Percentiles rank a stretch among this genome's conserved stretches.
Evolutionary conservation across 2,113 vertebrate genomes (phyloP).

Genomic region (Ibidorhyncha struthersii): DNA sequence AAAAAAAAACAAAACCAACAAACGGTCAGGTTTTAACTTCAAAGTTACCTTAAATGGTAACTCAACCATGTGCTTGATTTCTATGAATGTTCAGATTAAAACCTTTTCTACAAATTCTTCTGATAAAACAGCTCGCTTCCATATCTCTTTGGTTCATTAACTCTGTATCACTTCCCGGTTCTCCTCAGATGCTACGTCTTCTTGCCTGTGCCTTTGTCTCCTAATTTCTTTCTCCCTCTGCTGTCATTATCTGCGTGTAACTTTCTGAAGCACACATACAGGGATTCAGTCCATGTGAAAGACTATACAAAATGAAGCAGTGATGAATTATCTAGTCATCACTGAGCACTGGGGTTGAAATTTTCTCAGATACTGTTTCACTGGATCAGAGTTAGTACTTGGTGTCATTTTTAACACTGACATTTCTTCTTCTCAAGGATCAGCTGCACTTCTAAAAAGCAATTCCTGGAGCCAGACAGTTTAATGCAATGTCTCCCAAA

Average conservation of each 20-base stretch:
- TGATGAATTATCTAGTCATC: constrained; percentile 9
- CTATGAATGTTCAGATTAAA: not conserved
- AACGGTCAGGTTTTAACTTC: not conserved
- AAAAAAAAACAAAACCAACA: not conserved
- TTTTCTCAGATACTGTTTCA: constrained; percentile 34
- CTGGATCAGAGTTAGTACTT: not conserved
- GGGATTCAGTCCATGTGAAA: not conserved
- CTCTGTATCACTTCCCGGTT: not conserved
- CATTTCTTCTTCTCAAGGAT: constrained; percentile 39
- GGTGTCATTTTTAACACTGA: constrained; percentile 31
- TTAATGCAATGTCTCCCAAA: not conserved
- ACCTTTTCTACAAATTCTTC: not conserved
- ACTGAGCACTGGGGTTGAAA: not conserved
- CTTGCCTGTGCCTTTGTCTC: not conserved
- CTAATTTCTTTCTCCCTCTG: not conserved
- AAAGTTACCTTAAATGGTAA: not conserved
- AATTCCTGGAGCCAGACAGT: not conserved
- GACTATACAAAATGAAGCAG: not conserved
- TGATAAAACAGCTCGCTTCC: not conserved
- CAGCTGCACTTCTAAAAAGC: constrained; percentile 4
- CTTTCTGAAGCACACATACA: not conserved
- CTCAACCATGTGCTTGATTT: not conserved
- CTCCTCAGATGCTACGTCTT: not conserved
- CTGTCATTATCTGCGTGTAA: not conserved
- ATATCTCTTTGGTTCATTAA: not conserved